A percentile compares a stretch with the other conserved stretches of the same genome.
Conservation (phyloP, 2,113 vertebrate genomes). For the Nothocercus nigrocapillus region DNA sequence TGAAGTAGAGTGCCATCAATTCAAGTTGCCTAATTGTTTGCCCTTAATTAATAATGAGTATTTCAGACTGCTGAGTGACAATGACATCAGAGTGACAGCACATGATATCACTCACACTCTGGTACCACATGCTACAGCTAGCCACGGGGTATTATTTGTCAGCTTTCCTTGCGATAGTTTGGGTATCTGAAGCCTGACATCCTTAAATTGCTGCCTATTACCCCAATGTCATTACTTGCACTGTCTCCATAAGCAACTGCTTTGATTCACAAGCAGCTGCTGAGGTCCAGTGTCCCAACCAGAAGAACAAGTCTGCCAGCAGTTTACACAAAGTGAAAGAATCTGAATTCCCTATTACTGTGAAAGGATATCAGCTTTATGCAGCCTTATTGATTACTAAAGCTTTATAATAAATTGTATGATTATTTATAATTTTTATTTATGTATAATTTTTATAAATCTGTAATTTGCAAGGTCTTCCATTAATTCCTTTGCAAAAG, state of each 20-base stretch:
- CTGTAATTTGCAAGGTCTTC: not conserved
- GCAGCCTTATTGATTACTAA: conserved; percentile 43
- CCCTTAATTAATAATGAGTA: conserved; percentile 71
- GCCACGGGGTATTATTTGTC: conserved; percentile 66
- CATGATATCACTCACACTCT: conserved; percentile 84
- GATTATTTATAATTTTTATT: no score
- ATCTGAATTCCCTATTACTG: conserved; percentile 55
- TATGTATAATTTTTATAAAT: no score
- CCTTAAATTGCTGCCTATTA: conserved; percentile 87
- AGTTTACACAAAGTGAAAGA: conserved; percentile 65
- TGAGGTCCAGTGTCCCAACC: conserved; percentile 68
- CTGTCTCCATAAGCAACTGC: conserved; percentile 69
- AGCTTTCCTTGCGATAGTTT: conserved; percentile 60
- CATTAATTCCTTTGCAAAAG: not conserved
- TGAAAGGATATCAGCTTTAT: conserved; percentile 59
- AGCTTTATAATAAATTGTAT: no score
- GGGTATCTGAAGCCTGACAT: conserved; percentile 81
- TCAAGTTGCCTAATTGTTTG: conserved; percentile 70
- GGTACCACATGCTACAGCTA: conserved; percentile 59
- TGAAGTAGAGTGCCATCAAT: conserved; percentile 59
- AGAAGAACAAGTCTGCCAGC: conserved; percentile 66
- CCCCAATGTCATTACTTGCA: conserved; percentile 81
- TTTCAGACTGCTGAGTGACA: conserved; percentile 82
- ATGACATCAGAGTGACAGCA: conserved; percentile 79
- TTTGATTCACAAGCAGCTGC: conserved; percentile 73